Evolutionary conservation across 2,113 vertebrate genomes (phyloP).

Genomic region (Bucco capensis): DNA sequence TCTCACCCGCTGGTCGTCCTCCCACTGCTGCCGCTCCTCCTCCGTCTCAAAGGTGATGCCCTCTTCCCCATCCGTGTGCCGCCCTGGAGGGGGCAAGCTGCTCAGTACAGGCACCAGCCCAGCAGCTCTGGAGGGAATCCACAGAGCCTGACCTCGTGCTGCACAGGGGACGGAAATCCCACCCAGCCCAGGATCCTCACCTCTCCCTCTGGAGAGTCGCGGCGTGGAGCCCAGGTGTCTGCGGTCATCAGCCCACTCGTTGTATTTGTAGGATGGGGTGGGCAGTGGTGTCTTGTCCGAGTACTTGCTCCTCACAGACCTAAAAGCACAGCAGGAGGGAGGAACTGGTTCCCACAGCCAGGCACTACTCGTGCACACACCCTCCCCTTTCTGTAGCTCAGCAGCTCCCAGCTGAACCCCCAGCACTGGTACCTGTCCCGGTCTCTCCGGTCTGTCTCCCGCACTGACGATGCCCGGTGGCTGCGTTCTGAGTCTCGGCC

Average conservation of each 20-base stretch:
- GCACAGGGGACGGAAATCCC: background rate
- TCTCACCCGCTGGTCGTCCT: slow-evolving; percentile 92
- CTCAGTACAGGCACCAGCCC: rapidly evolving
- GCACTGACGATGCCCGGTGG: slow-evolving; percentile 68
- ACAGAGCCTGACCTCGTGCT: background rate
- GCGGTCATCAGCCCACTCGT: slow-evolving; percentile 94
- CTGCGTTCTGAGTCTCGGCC: slow-evolving; percentile 80
- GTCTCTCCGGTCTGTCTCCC: slow-evolving; percentile 84
- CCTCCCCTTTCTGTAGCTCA: background rate
- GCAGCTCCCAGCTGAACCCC: background rate
- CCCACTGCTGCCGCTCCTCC: slow-evolving; percentile 92
- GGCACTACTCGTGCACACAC: rapidly evolving
- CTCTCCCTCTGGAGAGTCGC: slow-evolving; percentile 91
- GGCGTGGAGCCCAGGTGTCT: slow-evolving; percentile 89
- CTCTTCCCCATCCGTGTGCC: slow-evolving; percentile 80
- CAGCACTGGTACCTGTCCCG: slow-evolving; percentile 28
- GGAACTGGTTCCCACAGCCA: background rate
- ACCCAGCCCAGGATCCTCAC: slow-evolving; percentile 59
- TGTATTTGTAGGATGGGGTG: slow-evolving; percentile 95
- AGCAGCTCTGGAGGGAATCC: rapidly evolving
- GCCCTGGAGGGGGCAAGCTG: slow-evolving; percentile 59
- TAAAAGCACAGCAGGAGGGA: slow-evolving; percentile 9
- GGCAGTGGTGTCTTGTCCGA: slow-evolving; percentile 87
- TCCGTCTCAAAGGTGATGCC: slow-evolving; percentile 89
- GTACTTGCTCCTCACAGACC: slow-evolving; percentile 86